Evolutionary conservation across 2,888 invertebrate genomes (phyloP).

Genomic region (Orchesella flavescens): DNA sequence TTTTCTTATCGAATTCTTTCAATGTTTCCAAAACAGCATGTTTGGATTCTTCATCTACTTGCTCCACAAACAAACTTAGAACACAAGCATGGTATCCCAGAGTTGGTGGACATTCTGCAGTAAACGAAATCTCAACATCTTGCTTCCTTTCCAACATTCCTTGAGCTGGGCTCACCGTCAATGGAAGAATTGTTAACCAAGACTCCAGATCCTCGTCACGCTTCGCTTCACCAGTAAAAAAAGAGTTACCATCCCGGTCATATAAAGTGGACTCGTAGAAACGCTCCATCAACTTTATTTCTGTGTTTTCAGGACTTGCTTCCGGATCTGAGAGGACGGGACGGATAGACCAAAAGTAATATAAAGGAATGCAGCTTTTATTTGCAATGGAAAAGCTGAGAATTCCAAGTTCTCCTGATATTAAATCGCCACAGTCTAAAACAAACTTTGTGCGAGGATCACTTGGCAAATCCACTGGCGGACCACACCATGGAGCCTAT

Average conservation of each 20-base stretch:
- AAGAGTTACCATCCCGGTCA: constrained; percentile 22
- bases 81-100: constrained; percentile 62
- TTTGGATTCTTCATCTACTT: constrained; percentile 53
- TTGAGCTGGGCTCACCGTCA: constrained; percentile 59
- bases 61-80: constrained; percentile 64
- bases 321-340: constrained; percentile 36
- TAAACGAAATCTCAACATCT: constrained; percentile 27
- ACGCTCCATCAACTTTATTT: constrained; percentile 26
- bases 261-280: constrained; percentile 40
- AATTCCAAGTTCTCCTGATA: constrained; percentile 45
- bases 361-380: constrained; percentile 66
- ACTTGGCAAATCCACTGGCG: constrained; percentile 63
- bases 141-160: constrained; percentile 51
- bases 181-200: not conserved
- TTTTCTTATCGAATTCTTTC: not conserved
- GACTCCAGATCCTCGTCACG: not conserved
- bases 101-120: constrained; percentile 40
- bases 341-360: constrained; percentile 65
- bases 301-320: not conserved
- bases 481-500: constrained; percentile 37
- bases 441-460: constrained; percentile 50
- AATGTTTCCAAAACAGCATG: constrained; percentile 11
- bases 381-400: constrained; percentile 56
- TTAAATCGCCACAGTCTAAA: constrained; percentile 63
- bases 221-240: not conserved